A percentile compares a stretch with the other conserved stretches of the same genome.
phyloP scores from a whole-genome alignment of 2,113 vertebrate species.

The Apistogramma diplotaenia region DNA sequence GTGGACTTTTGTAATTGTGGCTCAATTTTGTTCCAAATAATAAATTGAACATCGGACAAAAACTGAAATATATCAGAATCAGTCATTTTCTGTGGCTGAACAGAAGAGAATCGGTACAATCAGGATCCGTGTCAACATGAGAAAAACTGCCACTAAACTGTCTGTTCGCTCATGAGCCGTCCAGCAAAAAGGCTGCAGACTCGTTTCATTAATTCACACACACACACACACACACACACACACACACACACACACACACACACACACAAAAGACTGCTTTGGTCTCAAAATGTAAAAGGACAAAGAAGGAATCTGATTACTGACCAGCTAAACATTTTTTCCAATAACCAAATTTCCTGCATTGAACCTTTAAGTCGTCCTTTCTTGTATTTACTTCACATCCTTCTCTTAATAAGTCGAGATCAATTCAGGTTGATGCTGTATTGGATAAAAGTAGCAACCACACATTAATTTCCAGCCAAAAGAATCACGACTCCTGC shows the following conservation, averaged over 20 bases:
- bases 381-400: not conserved
- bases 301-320: not conserved
- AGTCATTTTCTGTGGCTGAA: not conserved
- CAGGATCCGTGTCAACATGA: not conserved
- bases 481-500: not conserved
- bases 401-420: not conserved
- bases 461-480: not conserved
- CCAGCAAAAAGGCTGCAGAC: not conserved
- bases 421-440: not conserved
- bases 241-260: not conserved
- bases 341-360: not conserved
- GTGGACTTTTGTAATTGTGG: not conserved
- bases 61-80: not conserved
- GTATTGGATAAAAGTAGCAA: not conserved
- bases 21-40: not conserved
- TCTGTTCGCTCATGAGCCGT: constrained; percentile 8
- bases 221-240: too few relatives aligned
- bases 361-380: not conserved
- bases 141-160: not conserved
- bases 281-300: not conserved
- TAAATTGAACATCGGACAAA: not conserved
- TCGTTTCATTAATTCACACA: not conserved
- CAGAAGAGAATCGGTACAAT: not conserved
- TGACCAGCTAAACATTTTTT: not conserved
- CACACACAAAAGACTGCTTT: not conserved